phyloP scores from a whole-genome alignment of 2,113 vertebrate genomes.

The Oriolus oriolus region DNA sequence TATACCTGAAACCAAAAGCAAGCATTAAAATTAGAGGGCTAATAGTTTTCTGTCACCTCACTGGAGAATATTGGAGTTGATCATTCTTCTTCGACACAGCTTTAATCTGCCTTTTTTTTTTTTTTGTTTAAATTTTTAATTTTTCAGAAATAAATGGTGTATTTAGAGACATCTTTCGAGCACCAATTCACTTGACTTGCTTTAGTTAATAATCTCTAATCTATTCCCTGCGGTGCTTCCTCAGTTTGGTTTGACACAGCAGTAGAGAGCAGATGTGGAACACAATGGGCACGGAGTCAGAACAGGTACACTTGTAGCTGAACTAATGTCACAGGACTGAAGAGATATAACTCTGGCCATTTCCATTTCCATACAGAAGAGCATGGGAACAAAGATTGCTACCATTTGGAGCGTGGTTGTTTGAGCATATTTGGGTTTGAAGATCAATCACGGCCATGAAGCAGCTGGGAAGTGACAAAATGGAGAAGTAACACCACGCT shows the following conservation, averaged over 20 bases:
- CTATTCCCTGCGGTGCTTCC: not conserved
- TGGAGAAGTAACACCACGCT: not conserved
- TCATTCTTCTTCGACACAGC: not conserved
- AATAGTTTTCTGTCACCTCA: not conserved
- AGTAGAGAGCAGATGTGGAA: not conserved
- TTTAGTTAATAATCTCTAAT: not conserved
- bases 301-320: not conserved
- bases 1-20: not conserved
- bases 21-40: not conserved
- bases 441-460: accelerated
- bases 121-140: not conserved
- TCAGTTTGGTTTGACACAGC: not conserved
- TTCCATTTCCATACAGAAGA: not conserved
- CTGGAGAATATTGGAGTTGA: not conserved
- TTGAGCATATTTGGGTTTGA: not conserved
- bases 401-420: accelerated
- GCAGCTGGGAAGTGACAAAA: not conserved
- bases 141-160: not conserved
- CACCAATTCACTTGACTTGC: not conserved
- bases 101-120: not conserved
- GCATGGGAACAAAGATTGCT: accelerated
- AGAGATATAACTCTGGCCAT: not conserved
- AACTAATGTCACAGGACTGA: not conserved
- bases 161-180: not conserved
- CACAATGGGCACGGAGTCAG: accelerated